These are phyloP conservation scores for Batillaria attramentaria DNA, from an alignment of 1,140 invertebrate species.

Conservation along the genomic window DNA sequence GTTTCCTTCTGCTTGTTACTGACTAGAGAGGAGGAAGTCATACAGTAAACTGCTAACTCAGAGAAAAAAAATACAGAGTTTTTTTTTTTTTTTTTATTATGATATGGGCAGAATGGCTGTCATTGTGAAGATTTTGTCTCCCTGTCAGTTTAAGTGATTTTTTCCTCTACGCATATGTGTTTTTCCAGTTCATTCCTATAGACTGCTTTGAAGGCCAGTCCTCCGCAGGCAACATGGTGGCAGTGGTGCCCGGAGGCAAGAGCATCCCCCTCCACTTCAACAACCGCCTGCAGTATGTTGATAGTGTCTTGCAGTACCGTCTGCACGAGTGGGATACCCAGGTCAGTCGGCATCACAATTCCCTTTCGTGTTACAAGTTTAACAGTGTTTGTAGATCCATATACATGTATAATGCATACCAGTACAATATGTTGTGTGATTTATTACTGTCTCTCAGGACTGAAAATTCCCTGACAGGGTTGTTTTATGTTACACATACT, in stretches of 20 bases:
- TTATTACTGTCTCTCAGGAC: too few relatives aligned
- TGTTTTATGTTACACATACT: too few relatives aligned
- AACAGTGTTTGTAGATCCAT: not conserved
- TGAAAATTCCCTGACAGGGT: too few relatives aligned
- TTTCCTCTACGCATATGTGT: too few relatives aligned
- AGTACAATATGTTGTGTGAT: too few relatives aligned
- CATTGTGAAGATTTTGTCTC: too few relatives aligned
- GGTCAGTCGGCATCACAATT: constrained; percentile 54
- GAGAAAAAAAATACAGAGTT: too few relatives aligned
- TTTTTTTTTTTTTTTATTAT: too few relatives aligned
- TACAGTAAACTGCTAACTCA: too few relatives aligned
- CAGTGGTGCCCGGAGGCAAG: constrained; percentile 77
- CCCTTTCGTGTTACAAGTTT: not conserved
- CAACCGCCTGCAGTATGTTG: constrained; percentile 78
- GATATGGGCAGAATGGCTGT: not conserved
- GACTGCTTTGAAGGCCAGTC: constrained; percentile 80
- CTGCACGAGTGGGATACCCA: constrained; percentile 80
- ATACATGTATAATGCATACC: too few relatives aligned
- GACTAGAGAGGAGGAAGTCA: too few relatives aligned
- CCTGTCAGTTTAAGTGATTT: too few relatives aligned
- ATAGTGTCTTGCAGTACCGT: constrained; percentile 77
- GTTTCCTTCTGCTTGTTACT: not conserved
- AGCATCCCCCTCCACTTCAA: constrained; percentile 77
- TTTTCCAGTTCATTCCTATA: constrained; percentile 77
- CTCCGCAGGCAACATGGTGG: constrained; percentile 76